Evolutionary conservation across 2,113 vertebrate species (phyloP).

Genomic region (Tamias sibiricus): DNA sequence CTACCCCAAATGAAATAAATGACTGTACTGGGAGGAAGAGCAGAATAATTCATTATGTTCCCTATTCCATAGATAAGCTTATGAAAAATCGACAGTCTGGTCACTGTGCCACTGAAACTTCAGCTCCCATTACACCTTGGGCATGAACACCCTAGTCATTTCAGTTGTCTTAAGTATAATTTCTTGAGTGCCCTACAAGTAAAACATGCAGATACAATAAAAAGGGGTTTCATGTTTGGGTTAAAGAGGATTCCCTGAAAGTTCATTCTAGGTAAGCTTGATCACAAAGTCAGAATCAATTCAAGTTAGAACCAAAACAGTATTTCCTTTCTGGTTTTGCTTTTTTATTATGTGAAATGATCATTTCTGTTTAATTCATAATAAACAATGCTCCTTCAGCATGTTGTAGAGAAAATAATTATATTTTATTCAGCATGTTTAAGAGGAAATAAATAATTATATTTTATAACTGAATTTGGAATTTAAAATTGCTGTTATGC

Average conservation of each 20-base stretch:
- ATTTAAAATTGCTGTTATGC: neutral
- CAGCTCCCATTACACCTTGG: neutral
- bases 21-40: neutral
- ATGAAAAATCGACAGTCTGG: neutral
- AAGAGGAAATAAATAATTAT: neutral
- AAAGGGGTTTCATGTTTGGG: neutral
- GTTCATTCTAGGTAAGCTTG: neutral
- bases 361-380: constrained; percentile 27
- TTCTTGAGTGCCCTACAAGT: neutral
- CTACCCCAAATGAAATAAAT: neutral
- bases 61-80: neutral
- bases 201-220: neutral
- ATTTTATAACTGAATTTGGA: neutral
- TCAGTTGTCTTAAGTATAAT: neutral
- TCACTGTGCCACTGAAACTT: neutral
- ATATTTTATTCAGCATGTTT: neutral
- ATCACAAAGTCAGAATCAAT: constrained; percentile 4
- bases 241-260: constrained; percentile 19
- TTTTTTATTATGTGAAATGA: neutral
- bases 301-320: neutral
- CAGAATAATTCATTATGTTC: neutral
- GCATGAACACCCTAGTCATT: neutral
- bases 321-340: neutral
- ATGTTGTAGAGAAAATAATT: no score
- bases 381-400: neutral